phyloP scores from a whole-genome alignment of 2,113 vertebrate genomes.

The Butastur rufipennis region DNA sequence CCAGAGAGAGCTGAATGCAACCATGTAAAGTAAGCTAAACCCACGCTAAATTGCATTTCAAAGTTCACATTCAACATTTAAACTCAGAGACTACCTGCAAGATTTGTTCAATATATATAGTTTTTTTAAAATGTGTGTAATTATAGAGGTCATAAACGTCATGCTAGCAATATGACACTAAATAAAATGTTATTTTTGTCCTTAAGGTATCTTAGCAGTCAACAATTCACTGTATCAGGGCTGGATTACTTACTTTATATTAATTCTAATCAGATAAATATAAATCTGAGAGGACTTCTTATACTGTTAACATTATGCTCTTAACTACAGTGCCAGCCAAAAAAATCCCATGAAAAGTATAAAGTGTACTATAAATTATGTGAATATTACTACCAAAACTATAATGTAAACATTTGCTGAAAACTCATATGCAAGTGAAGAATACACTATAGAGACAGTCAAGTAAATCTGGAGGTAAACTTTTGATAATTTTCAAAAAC shows the following conservation, averaged over 20 bases:
- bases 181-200: neutral
- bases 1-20: neutral
- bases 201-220: neutral
- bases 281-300: neutral
- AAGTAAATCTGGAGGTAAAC: neutral
- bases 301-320: neutral
- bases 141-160: neutral
- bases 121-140: neutral
- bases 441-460: neutral
- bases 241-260: neutral
- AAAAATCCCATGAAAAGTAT: neutral
- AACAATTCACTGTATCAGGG: neutral
- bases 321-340: neutral
- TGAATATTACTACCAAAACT: neutral
- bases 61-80: neutral
- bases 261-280: neutral
- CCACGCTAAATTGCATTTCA: neutral
- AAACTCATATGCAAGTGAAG: neutral
- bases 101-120: neutral
- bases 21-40: neutral
- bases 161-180: neutral
- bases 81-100: neutral
- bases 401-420: neutral
- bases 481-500: neutral
- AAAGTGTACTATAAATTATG: accelerated